Base-by-base conservation (phyloP, 2,888 invertebrate species). In the Sesamia inferens region DNA sequence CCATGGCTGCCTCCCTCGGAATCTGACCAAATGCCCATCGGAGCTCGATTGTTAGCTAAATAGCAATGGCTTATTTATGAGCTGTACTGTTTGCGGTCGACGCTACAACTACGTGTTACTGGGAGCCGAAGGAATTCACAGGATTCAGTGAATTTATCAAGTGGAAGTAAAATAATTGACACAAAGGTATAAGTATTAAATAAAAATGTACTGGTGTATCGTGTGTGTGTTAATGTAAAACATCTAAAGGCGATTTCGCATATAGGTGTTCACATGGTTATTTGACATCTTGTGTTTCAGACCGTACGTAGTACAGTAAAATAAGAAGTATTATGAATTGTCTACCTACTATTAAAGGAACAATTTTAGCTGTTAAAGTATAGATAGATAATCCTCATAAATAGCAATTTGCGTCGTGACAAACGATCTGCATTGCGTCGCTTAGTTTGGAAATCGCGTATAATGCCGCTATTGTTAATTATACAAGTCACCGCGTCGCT, bases 1-100 rank as follows among this genome's bases (percentile, higher is more conserved):
- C 94, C 93, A 90, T 91, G 93, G 90, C 94, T 92, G 92, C 94
- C 87, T 91, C 89, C 92, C 89, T 88, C 90, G 96, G 96, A 96
- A 96, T 96, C 95, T 94, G 92, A 95, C 95, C 96, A 93, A 95
- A 96, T 96, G 96, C 95, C 94, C 95, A 95, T 93, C 93, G 94
- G 87, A 90, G 91, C 93, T 91, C 94, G 93, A 94, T 93, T 94
- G 95, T 93, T 93, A 91, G 92, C 92, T 93, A 92, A 95, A 95
- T 95, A 93, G 91, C 94, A 91, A 92, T 91, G 90, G 92, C 92
- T 95, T 95, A 95, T 95, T 95, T 95, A 95, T 92, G 93, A 92
- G 90, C 88, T 85, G 76, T 82, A 88, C 89, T 88, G 91, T 89
- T 90, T 88, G 89, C 76, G 89, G 90, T 88, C 82, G 82, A 85